phyloP scores from a whole-genome alignment of 2,888 invertebrate species.

The Acronicta leporina region DNA sequence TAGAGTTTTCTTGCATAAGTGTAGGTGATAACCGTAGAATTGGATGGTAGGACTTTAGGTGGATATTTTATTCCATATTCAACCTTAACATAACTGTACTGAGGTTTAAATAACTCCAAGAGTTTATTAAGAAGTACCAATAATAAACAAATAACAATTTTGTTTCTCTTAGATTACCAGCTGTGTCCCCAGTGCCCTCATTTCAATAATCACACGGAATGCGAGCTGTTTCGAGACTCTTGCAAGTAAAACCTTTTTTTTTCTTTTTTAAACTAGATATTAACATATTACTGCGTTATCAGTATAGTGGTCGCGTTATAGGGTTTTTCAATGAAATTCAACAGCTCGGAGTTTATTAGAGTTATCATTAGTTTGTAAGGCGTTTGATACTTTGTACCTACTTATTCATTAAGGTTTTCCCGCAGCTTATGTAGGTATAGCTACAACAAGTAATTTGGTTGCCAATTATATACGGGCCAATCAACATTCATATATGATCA shows the following conservation, averaged over 20 bases:
- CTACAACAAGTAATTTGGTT: too few species aligned
- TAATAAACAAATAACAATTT: not conserved
- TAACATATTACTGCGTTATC: too few species aligned
- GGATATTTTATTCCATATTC: not conserved
- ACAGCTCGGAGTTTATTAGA: too few species aligned
- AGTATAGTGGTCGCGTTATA: too few species aligned
- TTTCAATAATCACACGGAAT: conserved; percentile 79
- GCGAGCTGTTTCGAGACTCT: conserved; percentile 82
- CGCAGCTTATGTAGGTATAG: too few species aligned
- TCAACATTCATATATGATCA: too few species aligned
- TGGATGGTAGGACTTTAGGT: too few species aligned
- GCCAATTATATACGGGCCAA: too few species aligned
- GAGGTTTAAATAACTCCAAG: conserved; percentile 2
- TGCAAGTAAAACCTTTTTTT: conserved; percentile 78
- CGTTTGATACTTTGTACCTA: too few species aligned
- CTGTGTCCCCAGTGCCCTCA: conserved; percentile 83
- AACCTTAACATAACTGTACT: fast-evolving
- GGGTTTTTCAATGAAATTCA: too few species aligned
- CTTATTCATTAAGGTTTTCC: too few species aligned
- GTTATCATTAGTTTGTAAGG: too few species aligned
- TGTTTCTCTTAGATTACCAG: conserved; percentile 73
- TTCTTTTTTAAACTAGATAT: conserved; percentile 3
- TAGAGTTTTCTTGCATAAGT: not conserved
- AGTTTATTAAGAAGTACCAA: not conserved
- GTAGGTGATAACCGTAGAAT: not conserved